Percentiles rank a stretch among this genome's conserved stretches.
Evolutionary conservation across 92 coral and sea anemone species (phyloP).

Genomic region (Anthopleura xanthogrammica): DNA sequence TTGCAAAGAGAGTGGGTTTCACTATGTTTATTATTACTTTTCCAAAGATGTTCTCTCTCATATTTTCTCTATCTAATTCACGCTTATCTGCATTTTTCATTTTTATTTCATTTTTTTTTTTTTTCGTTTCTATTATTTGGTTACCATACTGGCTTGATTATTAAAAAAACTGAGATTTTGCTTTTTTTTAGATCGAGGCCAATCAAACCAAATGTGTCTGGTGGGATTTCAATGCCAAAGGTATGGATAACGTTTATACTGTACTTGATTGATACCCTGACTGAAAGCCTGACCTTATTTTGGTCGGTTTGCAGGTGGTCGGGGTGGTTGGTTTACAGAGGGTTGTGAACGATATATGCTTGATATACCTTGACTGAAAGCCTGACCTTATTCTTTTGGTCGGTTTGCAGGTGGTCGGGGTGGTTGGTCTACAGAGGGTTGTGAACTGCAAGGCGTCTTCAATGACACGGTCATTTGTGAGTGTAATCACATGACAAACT

Average conservation of each 20-base stretch:
- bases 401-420: slow-evolving; percentile 58
- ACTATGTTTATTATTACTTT: no score
- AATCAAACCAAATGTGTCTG: slow-evolving; percentile 79
- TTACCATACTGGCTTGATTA: not conserved
- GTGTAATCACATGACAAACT: slow-evolving; percentile 99
- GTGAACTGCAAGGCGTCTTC: slow-evolving; percentile 62
- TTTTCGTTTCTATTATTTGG: no score
- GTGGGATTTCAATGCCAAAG: slow-evolving; percentile 84
- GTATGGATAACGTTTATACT: slow-evolving; percentile 6
- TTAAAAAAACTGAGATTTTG: not conserved
- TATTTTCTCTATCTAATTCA: no score
- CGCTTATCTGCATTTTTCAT: no score
- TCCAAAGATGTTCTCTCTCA: no score
- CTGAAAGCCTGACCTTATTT: not conserved
- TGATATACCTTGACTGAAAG: not conserved
- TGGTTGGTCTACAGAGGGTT: slow-evolving; percentile 88
- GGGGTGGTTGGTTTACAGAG: slow-evolving; percentile 77
- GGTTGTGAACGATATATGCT: slow-evolving; percentile 44
- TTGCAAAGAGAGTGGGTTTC: no score
- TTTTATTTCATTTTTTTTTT: no score
- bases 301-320: slow-evolving; percentile 47
- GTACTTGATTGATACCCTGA: not conserved
- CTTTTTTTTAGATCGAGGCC: slow-evolving; percentile 43
- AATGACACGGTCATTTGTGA: slow-evolving; percentile 88
- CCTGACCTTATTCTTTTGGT: slow-evolving; percentile 3